These are phyloP conservation scores for Camponotus fellah DNA, from an alignment of 2,888 invertebrate genomes.

Conservation along the genomic window DNA sequence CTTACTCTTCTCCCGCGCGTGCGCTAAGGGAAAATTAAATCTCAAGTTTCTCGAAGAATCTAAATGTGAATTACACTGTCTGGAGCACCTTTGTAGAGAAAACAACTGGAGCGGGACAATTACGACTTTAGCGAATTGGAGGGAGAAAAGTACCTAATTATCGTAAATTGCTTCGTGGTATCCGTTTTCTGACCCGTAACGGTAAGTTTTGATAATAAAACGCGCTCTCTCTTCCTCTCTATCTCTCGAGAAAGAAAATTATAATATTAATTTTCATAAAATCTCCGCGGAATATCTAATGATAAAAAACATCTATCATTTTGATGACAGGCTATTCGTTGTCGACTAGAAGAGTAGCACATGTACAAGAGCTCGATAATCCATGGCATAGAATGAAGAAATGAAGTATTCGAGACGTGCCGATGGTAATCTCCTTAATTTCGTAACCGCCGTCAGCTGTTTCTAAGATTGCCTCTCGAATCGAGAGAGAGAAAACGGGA, in stretches of 20 bases:
- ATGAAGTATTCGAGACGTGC: conserved; percentile 25
- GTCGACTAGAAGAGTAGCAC: background rate
- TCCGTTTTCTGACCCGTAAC: conserved; percentile 46
- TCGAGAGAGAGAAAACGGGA: background rate
- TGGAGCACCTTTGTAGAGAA: conserved; percentile 11
- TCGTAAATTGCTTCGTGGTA: conserved; percentile 54
- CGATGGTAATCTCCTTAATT: conserved; percentile 52
- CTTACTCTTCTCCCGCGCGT: background rate
- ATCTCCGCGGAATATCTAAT: conserved; percentile 8
- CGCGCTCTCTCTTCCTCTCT: background rate
- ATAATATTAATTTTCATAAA: conserved; percentile 11
- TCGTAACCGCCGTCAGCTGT: conserved; percentile 54
- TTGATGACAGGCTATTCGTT: conserved; percentile 22
- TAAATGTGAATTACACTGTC: conserved; percentile 37
- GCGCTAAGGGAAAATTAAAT: conserved; percentile 38
- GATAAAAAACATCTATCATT: conserved; percentile 34
- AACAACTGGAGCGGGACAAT: conserved; percentile 46
- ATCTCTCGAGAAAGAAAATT: background rate
- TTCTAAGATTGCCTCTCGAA: conserved; percentile 44
- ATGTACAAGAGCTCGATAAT: conserved; percentile 1
- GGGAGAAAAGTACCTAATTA: conserved; percentile 48
- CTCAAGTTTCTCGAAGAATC: conserved; percentile 26
- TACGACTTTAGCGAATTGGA: conserved; percentile 42
- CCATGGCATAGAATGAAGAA: conserved; percentile 16
- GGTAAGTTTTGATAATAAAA: conserved; percentile 47